These are phyloP conservation scores for Mormyrops boulengeri DNA, from an alignment of 2,797 vertebrate genomes.

Conservation along the genomic window DNA sequence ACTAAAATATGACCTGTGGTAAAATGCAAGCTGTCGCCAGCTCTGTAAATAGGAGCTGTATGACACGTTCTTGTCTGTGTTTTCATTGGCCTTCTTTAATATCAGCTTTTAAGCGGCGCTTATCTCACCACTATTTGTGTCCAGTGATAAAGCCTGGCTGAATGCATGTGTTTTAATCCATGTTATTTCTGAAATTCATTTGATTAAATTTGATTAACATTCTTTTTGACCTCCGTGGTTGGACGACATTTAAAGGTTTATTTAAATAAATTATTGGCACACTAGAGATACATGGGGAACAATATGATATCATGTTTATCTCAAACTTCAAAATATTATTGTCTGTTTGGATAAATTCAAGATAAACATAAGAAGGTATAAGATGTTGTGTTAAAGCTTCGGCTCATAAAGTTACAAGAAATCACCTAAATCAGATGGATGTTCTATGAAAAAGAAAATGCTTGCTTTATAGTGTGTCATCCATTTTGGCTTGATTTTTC, in stretches of 20 bases:
- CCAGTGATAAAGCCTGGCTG: neutral
- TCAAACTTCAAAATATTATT: neutral
- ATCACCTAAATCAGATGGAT: neutral
- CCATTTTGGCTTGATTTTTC: neutral
- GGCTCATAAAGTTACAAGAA: neutral
- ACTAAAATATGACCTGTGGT: neutral
- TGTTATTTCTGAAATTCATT: neutral
- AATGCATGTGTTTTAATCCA: neutral
- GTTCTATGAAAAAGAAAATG: neutral
- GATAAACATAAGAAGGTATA: neutral
- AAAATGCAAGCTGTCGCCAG: neutral
- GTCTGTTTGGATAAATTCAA: neutral
- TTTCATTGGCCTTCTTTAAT: neutral
- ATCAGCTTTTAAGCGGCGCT: neutral
- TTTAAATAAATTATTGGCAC: neutral
- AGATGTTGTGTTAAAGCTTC: neutral
- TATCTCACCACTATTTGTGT: neutral
- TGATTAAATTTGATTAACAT: neutral
- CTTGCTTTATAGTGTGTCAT: neutral
- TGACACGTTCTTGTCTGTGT: neutral
- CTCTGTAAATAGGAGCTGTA: neutral
- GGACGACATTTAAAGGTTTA: neutral
- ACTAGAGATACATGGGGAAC: neutral
- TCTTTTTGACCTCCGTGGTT: neutral
- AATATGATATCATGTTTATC: neutral